phyloP scores from a whole-genome alignment of 2,113 vertebrate genomes.

The Sinocyclocheilus anshuiensis region DNA sequence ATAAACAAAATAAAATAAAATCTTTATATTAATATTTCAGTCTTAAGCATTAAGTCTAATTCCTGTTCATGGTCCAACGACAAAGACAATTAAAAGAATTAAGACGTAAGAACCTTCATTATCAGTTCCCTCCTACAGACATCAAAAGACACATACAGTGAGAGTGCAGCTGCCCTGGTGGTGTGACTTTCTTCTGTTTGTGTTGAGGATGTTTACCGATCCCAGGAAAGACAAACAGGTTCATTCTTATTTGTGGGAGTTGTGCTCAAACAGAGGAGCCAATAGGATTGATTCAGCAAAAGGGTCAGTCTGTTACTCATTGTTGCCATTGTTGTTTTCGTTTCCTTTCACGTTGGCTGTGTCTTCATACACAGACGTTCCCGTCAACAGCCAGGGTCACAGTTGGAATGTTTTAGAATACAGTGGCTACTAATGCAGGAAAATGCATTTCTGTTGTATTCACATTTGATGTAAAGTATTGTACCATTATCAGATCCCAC shows the following conservation, averaged over 20 bases:
- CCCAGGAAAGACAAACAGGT: conserved; percentile 77
- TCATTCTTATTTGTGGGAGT: conserved; percentile 68
- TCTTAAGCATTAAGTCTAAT: conserved; percentile 42
- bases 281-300: conserved; percentile 47
- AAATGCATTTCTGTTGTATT: background rate
- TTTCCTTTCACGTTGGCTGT: conserved; percentile 46
- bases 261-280: conserved; percentile 66
- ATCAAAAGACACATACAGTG: conserved; percentile 74
- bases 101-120: conserved; percentile 73
- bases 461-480: background rate
- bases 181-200: conserved; percentile 78
- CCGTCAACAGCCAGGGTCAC: conserved; percentile 21
- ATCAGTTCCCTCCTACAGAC: conserved; percentile 71
- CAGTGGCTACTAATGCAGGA: background rate
- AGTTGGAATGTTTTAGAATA: conserved; percentile 24
- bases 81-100: conserved; percentile 72
- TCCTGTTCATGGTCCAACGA: conserved; percentile 35
- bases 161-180: conserved; percentile 75
- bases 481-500: background rate
- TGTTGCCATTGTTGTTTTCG: conserved; percentile 61
- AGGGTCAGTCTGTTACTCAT: conserved; percentile 60
- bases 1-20: background rate
- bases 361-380: conserved; percentile 38
- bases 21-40: background rate
- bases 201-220: conserved; percentile 80